Evolutionary conservation across 2,888 invertebrate genomes (phyloP), one percentile per base, ranked within the genome.

Genomic region (Griposia aprilina): DNA sequence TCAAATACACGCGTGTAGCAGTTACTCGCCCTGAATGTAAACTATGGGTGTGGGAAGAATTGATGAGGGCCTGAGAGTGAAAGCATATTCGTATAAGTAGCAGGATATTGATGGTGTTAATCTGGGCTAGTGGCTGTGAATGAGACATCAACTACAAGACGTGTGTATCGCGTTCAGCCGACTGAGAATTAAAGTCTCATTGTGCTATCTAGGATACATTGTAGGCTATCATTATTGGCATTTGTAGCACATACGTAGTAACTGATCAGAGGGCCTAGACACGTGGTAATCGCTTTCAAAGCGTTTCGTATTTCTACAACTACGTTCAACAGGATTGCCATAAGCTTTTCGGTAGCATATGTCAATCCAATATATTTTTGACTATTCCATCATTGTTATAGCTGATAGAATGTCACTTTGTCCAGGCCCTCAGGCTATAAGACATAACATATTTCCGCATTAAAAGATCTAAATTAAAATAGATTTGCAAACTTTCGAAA

Each of bases 21-120:
- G 26, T 45, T 15, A 72, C 72, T 72, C 57, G 79, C 55, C 72
- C 78, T 69, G 86, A 68, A 78, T 86, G 52, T 30, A 0, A 63
- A 78, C 30, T 13, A 26, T 26, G 45, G 17, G 57, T 78, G 65
- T 66, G 83, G n/a, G 10, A 15, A 52, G 86, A 82, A 72, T 78
- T 72, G 50, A 85, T 77, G 36, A 65, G 30, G 23, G 11, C n/a
- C 8, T 13, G 74, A 84, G 72, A 86, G 84, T 86, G 84, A 86
- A 86, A 84, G 86, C 59, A 62, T 48, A 26, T 55, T n/a, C 17
- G 36, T 10, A 13, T 45, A 62, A 36, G 23, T 23, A 77, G 36
- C 78, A 80, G 78, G 80, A 69, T 78, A 69, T 50, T 45, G 62
- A 55, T 66, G 48, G 66, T 48, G 45, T 3, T 55, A 1, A 76